Evolutionary conservation across 2,888 invertebrate species (phyloP).

Genomic region (Hydriomena furcata): DNA sequence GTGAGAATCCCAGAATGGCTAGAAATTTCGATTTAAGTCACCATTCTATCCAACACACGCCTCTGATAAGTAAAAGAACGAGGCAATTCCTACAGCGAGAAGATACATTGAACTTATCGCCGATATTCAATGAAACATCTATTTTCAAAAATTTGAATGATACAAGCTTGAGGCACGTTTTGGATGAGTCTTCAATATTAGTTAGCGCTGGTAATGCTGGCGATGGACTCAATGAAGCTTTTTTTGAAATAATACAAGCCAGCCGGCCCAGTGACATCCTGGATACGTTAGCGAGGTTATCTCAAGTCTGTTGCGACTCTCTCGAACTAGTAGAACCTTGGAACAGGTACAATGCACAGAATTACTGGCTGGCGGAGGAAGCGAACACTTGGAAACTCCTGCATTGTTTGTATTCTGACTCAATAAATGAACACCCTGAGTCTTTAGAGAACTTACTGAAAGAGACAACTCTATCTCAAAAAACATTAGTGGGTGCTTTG

Average conservation of each 20-base stretch:
- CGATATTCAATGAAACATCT: constrained; percentile 76
- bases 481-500: constrained; percentile 64
- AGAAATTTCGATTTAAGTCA: constrained; percentile 59
- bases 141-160: constrained; percentile 75
- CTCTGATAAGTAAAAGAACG: constrained; percentile 61
- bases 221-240: constrained; percentile 68
- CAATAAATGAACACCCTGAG: constrained; percentile 84
- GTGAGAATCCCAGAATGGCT: constrained; percentile 12
- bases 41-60: constrained; percentile 67
- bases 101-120: constrained; percentile 72
- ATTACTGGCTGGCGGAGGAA: constrained; percentile 89
- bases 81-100: constrained; percentile 65
- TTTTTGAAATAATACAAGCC: constrained; percentile 75
- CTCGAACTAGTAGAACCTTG: constrained; percentile 79
- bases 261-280: constrained; percentile 80
- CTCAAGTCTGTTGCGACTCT: constrained; percentile 85
- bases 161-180: constrained; percentile 70
- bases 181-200: constrained; percentile 72
- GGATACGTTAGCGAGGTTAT: constrained; percentile 85
- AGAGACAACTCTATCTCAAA: constrained; percentile 67
- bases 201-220: constrained; percentile 57
- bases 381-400: constrained; percentile 95
- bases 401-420: constrained; percentile 91
- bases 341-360: constrained; percentile 75
- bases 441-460: constrained; percentile 73